Percentiles rank a stretch among this genome's conserved stretches.
Conservation (phyloP, 2,888 invertebrate species). For the Sphaeridia pumilis region DNA sequence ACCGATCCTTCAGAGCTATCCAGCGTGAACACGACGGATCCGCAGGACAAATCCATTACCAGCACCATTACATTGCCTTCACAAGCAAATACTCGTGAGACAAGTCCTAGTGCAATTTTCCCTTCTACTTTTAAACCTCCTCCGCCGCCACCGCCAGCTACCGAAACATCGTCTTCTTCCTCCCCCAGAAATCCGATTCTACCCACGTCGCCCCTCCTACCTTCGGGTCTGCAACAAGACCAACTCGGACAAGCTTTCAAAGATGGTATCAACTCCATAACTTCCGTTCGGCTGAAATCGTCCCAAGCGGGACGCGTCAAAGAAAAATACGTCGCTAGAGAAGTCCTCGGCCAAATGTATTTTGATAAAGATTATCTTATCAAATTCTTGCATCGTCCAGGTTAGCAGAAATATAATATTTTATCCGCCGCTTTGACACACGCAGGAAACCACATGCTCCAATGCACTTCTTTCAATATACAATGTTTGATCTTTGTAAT, state of each 20-base stretch:
- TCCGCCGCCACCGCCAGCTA: background rate
- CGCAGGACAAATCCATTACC: background rate
- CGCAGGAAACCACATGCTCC: too few species aligned
- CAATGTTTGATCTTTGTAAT: too few species aligned
- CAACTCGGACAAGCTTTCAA: background rate
- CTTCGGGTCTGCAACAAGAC: background rate
- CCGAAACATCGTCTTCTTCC: too few species aligned
- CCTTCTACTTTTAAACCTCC: background rate
- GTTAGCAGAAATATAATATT: slow-evolving; percentile 14
- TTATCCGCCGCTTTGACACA: background rate
- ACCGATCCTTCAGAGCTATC: background rate
- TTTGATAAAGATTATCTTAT: slow-evolving; percentile 32
- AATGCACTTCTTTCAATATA: too few species aligned
- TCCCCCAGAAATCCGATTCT: too few species aligned
- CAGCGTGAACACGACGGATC: background rate
- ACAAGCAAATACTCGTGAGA: background rate
- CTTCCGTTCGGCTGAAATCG: background rate
- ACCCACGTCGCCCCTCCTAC: background rate
- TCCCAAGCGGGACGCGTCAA: slow-evolving; percentile 4
- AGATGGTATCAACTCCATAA: background rate
- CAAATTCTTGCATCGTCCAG: slow-evolving; percentile 31
- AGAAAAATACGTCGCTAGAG: slow-evolving; percentile 25
- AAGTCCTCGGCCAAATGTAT: slow-evolving; percentile 33
- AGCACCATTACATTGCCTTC: background rate
- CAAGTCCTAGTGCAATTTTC: background rate